Percentiles rank a stretch among this genome's conserved stretches.
phyloP scores from a whole-genome alignment of 37 sponge, comb jelly and placozoan species.

The Chondrilla cf. caribensis region DNA sequence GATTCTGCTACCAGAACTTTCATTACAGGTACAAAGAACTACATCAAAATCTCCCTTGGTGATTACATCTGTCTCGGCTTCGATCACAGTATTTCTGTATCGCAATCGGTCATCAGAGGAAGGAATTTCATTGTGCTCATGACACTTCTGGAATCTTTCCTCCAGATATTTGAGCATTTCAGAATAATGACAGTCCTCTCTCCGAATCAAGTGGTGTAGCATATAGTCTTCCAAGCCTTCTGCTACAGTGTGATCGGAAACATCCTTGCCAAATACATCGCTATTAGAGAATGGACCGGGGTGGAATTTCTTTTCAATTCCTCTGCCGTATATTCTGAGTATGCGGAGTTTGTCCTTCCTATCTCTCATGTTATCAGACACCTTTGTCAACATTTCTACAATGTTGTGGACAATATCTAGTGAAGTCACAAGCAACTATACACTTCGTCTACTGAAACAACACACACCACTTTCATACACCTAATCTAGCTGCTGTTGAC shows the following conservation, averaged over 20 bases:
- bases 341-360: constrained; percentile 20
- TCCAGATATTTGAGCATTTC: not conserved
- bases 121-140: constrained; percentile 1
- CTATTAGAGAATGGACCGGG: constrained; percentile 30
- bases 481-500: too few species aligned
- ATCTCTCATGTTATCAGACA: not conserved
- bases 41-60: constrained; percentile 37
- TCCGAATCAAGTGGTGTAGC: constrained; percentile 36
- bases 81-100: not conserved
- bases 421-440: not conserved
- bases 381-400: too few species aligned
- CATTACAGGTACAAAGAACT: constrained; percentile 71
- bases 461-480: too few species aligned
- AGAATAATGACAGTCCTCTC: not conserved
- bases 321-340: constrained; percentile 43
- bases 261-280: not conserved
- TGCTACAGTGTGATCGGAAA: not conserved
- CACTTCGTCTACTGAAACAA: too few species aligned
- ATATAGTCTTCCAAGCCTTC: not conserved
- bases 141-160: constrained; percentile 6
- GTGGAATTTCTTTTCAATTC: constrained; percentile 31
- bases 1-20: constrained; percentile 39
- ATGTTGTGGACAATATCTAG: not conserved
- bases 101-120: not conserved
- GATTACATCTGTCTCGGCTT: constrained; percentile 33